Evolutionary conservation across 2,797 vertebrate genomes (phyloP), one percentile per base, ranked within the genome.

Genomic region (Smutsia gigantea): DNA sequence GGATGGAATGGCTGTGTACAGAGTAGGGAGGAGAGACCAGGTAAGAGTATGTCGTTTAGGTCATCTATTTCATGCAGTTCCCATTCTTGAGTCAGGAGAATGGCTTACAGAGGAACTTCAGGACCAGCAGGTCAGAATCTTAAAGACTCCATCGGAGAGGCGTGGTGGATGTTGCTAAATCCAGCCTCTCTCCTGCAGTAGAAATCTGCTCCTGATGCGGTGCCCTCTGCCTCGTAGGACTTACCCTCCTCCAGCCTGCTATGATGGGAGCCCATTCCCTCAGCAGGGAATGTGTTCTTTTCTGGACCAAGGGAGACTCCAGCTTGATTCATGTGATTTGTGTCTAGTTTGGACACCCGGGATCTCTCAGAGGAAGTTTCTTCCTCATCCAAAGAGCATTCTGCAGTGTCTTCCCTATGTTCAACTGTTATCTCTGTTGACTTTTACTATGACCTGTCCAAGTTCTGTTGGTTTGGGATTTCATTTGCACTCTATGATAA

Each of bases 391-490:
- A 21, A 61, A 83, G 39, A 72, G n/a, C 19, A 49, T 18, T 72
- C 69, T 64, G 5, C 69, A 72, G 77, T 89, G 19, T 78, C 72
- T 79, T 87, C 25, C 55, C 12, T 25, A 57, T 31, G 9, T 55
- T 79, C 64, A 78, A 0, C 37, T 92, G 46, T 37, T 64, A 25
- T 53, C 59, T 88, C 68, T 87, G 55, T 42, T 39, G 53, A 94
- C 9, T 94, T 64, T 87, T 51, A 57, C 51, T 82, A 90, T 39
- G 89, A 86, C 55, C 9, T 81, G 31, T 66, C 51, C 74, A 96
- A 90, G 94, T 86, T 92, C 87, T 94, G 51, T 63, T 71, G 49
- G 37, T 93, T 86, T 94, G 46, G 92, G 87, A 90, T 79, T 64
- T 74, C 25, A 72, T n/a, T 10, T 37, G 14, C 64, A 74, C 21